phyloP scores from a whole-genome alignment of 2,888 invertebrate species.

The Electrophaes corylata region DNA sequence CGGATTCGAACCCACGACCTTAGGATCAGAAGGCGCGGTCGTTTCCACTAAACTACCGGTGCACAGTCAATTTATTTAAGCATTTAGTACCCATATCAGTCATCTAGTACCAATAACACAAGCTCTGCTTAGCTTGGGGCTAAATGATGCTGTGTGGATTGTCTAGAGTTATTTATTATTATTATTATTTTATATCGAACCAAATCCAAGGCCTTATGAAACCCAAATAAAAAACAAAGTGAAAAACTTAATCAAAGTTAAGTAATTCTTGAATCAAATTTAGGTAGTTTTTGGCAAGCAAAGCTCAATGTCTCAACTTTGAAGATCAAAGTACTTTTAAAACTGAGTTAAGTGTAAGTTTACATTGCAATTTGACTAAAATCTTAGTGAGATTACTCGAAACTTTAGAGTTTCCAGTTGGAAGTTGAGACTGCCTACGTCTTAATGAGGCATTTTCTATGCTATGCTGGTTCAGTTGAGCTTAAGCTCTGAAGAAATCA shows the following conservation, averaged over 20 bases:
- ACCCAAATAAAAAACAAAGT: neutral
- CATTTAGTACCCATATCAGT: too few relatives aligned
- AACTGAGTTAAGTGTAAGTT: constrained; percentile 16
- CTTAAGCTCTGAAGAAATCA: constrained; percentile 13
- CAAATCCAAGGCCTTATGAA: too few relatives aligned
- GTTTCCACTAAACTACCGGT: too few relatives aligned
- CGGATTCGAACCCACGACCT: too few relatives aligned
- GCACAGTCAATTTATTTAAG: too few relatives aligned
- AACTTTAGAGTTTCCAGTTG: constrained; percentile 22
- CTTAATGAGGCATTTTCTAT: constrained; percentile 31
- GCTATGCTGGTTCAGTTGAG: constrained; percentile 17
- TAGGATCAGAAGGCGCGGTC: too few relatives aligned
- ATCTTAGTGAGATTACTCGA: constrained; percentile 21
- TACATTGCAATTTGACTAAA: constrained; percentile 28
- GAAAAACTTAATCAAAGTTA: neutral
- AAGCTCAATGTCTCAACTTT: constrained; percentile 36
- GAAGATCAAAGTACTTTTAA: constrained; percentile 10
- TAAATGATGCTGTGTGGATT: too few relatives aligned
- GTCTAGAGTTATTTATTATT: too few relatives aligned
- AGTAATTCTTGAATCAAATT: neutral
- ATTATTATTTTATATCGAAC: too few relatives aligned
- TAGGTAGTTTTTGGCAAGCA: neutral
- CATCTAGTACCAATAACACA: too few relatives aligned
- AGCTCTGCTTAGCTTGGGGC: too few relatives aligned
- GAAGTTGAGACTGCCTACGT: constrained; percentile 19